Conservation (phyloP, 2,888 invertebrate species). For the Holacanthella duospinosa region DNA sequence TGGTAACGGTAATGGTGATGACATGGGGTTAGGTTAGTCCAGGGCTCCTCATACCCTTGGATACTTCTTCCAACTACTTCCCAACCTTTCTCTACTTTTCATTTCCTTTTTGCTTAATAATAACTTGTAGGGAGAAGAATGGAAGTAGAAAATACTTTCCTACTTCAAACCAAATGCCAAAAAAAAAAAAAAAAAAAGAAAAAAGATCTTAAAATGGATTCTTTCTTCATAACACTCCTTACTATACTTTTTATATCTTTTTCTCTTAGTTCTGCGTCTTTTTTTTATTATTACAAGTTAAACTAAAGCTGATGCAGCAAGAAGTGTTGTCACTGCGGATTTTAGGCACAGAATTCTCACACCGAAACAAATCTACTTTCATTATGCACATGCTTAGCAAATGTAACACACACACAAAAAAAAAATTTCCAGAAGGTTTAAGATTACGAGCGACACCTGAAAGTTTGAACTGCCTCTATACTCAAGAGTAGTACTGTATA, state of each 20-base stretch:
- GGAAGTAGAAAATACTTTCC: not conserved
- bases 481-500: too few species aligned
- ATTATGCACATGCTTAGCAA: not conserved
- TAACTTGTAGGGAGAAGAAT: not conserved
- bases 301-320: not conserved
- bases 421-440: too few species aligned
- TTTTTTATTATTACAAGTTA: not conserved
- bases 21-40: not conserved
- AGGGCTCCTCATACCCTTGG: not conserved
- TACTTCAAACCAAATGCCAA: not conserved
- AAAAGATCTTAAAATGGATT: not conserved
- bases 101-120: slow-evolving; percentile 4
- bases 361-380: not conserved
- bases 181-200: not conserved
- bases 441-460: too few species aligned
- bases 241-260: not conserved
- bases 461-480: too few species aligned
- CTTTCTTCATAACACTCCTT: too few species aligned
- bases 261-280: not conserved
- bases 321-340: too few species aligned
- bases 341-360: too few species aligned
- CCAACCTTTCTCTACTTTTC: too few species aligned
- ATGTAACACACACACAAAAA: too few species aligned
- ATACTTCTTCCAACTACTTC: not conserved
- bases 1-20: not conserved